Percentiles rank a stretch among this genome's conserved stretches.
Evolutionary conservation across 1,140 invertebrate species (phyloP).

Genomic region (Leptestheria dahalacensis): DNA sequence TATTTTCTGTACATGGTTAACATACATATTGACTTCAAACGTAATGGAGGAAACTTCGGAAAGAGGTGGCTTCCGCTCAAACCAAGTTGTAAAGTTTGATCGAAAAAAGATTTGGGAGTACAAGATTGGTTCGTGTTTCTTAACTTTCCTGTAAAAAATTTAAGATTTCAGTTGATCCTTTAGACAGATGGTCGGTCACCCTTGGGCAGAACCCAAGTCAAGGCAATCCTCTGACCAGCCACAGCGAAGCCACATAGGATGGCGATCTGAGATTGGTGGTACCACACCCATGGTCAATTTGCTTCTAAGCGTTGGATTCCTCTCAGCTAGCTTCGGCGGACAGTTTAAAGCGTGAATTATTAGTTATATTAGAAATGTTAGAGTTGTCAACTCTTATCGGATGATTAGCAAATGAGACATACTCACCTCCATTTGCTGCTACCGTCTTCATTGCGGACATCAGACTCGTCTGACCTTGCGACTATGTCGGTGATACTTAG

Average conservation of each 20-base stretch:
- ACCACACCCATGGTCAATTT: conserved; percentile 36
- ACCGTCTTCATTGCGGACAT: conserved; percentile 1
- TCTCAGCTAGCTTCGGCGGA: conserved; percentile 10
- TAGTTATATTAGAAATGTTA: neutral
- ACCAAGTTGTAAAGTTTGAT: no score
- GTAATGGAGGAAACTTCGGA: no score
- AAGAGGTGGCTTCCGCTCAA: no score
- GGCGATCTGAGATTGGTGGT: conserved; percentile 27
- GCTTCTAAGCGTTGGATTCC: conserved; percentile 8
- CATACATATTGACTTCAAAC: no score
- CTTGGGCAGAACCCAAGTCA: conserved; percentile 19
- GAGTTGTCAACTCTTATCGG: neutral
- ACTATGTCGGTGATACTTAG: no score
- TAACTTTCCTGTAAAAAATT: no score
- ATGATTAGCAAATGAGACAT: no score
- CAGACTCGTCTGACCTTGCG: neutral
- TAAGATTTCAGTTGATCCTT: no score
- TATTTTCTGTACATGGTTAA: no score
- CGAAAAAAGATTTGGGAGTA: no score
- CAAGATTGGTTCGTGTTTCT: no score
- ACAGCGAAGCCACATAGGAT: conserved; percentile 18
- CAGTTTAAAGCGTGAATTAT: conserved; percentile 28
- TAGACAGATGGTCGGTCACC: no score
- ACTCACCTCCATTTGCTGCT: conserved; percentile 14
- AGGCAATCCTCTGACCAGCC: conserved; percentile 19